Conservation (phyloP, 2,113 vertebrate genomes). For the Conger conger region DNA sequence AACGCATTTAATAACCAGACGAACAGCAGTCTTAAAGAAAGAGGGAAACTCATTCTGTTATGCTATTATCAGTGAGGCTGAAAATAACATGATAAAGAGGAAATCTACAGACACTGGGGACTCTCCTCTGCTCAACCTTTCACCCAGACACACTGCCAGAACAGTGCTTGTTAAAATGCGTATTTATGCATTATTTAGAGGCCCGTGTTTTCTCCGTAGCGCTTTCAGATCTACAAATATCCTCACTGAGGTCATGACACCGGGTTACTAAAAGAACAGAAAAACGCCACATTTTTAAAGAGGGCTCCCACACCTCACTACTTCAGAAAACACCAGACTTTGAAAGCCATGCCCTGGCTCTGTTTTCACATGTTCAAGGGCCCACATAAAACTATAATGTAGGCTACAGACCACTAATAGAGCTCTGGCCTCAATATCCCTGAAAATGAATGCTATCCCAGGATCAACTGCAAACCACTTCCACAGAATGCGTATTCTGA, state of each 20-base stretch:
- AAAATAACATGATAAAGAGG: neutral
- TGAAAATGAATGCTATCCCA: neutral
- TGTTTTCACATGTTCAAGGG: neutral
- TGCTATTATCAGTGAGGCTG: neutral
- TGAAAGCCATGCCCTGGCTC: neutral
- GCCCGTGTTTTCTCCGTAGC: neutral
- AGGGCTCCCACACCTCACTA: neutral
- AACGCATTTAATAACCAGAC: neutral
- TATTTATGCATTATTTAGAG: conserved; percentile 15
- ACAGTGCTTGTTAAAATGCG: neutral
- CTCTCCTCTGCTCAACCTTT: neutral
- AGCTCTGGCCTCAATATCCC: too few relatives aligned
- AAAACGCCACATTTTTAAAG: too few relatives aligned
- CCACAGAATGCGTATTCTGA: too few relatives aligned
- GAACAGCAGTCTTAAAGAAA: neutral
- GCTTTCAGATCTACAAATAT: neutral
- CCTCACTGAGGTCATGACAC: neutral
- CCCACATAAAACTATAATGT: neutral
- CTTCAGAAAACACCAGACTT: too few relatives aligned
- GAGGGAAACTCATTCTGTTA: too few relatives aligned
- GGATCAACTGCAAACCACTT: too few relatives aligned
- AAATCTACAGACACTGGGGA: neutral
- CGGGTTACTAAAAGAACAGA: neutral
- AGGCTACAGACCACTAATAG: neutral
- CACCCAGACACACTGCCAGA: neutral